phyloP scores from a whole-genome alignment of 2,113 vertebrate species.

The Nannospalax galili region DNA sequence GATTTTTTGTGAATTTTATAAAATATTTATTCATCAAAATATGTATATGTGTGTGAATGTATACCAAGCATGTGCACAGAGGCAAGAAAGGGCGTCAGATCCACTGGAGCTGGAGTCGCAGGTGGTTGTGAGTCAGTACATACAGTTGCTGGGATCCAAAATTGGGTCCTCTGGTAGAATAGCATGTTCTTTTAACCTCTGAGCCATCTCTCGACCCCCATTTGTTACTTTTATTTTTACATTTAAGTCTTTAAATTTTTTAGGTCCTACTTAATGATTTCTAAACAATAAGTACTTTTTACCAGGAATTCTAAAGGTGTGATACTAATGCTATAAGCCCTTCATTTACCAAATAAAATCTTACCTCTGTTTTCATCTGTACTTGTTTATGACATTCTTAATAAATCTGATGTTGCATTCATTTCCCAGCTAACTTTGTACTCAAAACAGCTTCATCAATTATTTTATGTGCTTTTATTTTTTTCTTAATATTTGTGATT shows the following conservation, averaged over 20 bases:
- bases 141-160: too few species aligned
- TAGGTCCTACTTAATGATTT: neutral
- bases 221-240: conserved; percentile 44
- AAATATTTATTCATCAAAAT: neutral
- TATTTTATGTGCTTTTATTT: neutral
- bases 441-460: neutral
- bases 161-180: too few species aligned
- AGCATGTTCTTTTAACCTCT: too few species aligned
- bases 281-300: neutral
- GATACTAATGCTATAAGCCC: neutral
- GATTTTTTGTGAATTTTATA: neutral
- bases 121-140: too few species aligned
- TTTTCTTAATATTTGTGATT: conserved; percentile 15
- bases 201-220: too few species aligned
- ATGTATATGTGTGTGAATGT: neutral
- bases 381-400: neutral
- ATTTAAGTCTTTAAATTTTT: neutral
- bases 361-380: neutral
- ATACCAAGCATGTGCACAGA: too few species aligned
- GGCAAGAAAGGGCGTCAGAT: too few species aligned
- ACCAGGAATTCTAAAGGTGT: neutral
- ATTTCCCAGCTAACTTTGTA: neutral
- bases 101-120: too few species aligned
- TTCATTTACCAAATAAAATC: conserved; percentile 18
- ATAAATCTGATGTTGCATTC: neutral